phyloP scores from a whole-genome alignment of 2,888 invertebrate species.

The Synergus umbraculus region DNA sequence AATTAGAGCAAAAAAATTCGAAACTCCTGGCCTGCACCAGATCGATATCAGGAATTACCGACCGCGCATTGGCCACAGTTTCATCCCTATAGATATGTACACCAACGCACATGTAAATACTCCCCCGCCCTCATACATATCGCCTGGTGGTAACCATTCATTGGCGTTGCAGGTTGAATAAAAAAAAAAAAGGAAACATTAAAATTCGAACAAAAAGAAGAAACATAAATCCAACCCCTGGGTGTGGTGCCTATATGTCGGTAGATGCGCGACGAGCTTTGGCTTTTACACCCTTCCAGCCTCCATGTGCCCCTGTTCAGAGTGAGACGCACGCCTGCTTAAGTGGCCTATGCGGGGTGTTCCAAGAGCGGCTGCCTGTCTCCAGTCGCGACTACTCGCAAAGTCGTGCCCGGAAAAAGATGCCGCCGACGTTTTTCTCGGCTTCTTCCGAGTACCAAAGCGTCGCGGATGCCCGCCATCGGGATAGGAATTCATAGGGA shows the following conservation, averaged over 20 bases:
- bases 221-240: conserved; percentile 51
- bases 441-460: conserved; percentile 73
- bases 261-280: conserved; percentile 31
- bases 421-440: conserved; percentile 68
- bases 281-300: conserved; percentile 61
- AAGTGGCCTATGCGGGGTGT: conserved; percentile 64
- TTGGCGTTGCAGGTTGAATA: conserved; percentile 6
- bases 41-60: conserved; percentile 11
- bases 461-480: conserved; percentile 76
- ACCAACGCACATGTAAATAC: background rate
- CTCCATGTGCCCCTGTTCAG: conserved; percentile 70
- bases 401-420: conserved; percentile 69
- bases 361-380: conserved; percentile 61
- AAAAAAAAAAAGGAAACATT: conserved; percentile 40
- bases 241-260: conserved; percentile 43
- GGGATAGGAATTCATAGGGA: conserved; percentile 65
- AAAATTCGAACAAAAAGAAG: conserved; percentile 49
- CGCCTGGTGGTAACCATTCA: conserved; percentile 25
- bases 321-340: conserved; percentile 74
- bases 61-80: background rate
- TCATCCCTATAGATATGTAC: background rate
- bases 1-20: background rate
- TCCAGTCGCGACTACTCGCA: conserved; percentile 61
- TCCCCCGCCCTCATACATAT: background rate
- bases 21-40: background rate